These are phyloP conservation scores for Thymelicus sylvestris DNA, from an alignment of 2,888 invertebrate species.

Conservation along the genomic window DNA sequence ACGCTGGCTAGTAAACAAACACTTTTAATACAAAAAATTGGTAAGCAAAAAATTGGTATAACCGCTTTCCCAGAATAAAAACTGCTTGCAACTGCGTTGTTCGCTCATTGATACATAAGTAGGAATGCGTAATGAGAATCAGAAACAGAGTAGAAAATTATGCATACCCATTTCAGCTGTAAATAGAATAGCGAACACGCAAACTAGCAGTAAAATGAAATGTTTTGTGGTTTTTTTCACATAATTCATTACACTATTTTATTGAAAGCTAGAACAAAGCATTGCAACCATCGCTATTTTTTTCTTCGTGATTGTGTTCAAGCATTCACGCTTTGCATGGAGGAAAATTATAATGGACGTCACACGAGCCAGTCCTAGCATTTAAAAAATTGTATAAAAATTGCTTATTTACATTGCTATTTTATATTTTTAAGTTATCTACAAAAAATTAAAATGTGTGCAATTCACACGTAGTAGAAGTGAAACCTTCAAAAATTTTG, in stretches of 20 bases:
- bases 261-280: conserved; percentile 27
- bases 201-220: conserved; percentile 10
- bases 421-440: no score
- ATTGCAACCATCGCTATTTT: background rate
- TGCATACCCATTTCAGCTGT: conserved; percentile 13
- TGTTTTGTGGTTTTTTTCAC: conserved; percentile 18
- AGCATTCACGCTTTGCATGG: conserved; percentile 2
- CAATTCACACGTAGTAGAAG: no score
- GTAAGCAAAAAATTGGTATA: background rate
- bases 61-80: conserved; percentile 7
- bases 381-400: no score
- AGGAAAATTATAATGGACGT: background rate
- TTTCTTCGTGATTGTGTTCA: conserved; percentile 1
- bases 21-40: no score
- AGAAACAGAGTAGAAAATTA: conserved; percentile 19
- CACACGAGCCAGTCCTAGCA: background rate
- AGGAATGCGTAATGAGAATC: background rate
- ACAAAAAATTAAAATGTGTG: no score
- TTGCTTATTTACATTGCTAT: background rate
- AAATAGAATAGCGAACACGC: conserved; percentile 14
- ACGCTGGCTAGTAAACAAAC: no score
- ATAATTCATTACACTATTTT: conserved; percentile 29
- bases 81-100: background rate
- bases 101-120: conserved; percentile 11
- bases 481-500: no score